Conservation (phyloP, 2,113 vertebrate species). For the Chaetodon auriga region DNA sequence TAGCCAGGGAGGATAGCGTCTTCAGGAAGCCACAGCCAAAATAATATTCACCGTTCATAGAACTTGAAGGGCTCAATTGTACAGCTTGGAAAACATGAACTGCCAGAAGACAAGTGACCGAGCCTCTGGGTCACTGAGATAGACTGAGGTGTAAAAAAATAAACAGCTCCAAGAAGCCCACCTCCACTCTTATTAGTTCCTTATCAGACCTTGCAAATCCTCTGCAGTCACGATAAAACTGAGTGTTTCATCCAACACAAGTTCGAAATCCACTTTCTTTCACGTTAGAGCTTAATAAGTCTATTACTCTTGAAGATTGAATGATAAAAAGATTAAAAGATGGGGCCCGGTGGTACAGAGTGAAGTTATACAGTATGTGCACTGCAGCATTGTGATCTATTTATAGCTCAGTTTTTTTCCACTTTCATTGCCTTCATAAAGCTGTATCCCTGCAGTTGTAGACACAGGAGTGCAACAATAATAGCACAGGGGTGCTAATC, state of each 20-base stretch:
- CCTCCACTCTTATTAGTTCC: not conserved
- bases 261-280: not conserved
- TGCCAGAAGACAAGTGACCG: slow-evolving; percentile 60
- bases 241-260: not conserved
- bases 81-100: slow-evolving; percentile 63
- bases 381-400: slow-evolving; percentile 59
- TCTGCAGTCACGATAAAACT: not conserved
- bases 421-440: slow-evolving; percentile 63
- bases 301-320: not conserved
- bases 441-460: slow-evolving; percentile 42
- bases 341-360: not conserved
- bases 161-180: not conserved
- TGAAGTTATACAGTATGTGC: slow-evolving; percentile 8
- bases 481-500: slow-evolving; percentile 61
- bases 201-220: slow-evolving; percentile 3
- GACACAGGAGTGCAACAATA: slow-evolving; percentile 43
- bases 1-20: slow-evolving; percentile 64
- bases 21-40: slow-evolving; percentile 75
- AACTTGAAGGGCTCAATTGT: slow-evolving; percentile 67
- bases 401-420: slow-evolving; percentile 54
- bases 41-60: slow-evolving; percentile 69
- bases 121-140: slow-evolving; percentile 42
- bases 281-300: not conserved
- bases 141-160: slow-evolving; percentile 24
- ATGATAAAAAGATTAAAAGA: not conserved